Conservation (phyloP, 2,888 invertebrate species). For the Hofmannophila pseudospretella region DNA sequence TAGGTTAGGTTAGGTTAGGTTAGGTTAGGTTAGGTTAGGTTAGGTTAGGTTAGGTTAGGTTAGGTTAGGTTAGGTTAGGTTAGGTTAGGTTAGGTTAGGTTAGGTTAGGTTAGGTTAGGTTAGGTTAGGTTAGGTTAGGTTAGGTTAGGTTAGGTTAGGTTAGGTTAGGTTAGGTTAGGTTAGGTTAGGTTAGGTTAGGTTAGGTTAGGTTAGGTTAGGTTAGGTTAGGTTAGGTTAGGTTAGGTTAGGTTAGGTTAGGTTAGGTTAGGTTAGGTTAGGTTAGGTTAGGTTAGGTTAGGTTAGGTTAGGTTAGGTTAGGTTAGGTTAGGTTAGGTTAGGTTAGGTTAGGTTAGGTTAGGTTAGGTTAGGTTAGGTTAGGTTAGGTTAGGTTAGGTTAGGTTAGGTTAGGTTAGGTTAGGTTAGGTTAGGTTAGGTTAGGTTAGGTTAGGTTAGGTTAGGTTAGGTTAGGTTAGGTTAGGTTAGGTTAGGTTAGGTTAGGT, state of each 20-base stretch:
- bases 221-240: constrained; percentile 12
- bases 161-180: constrained; percentile 10
- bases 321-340: constrained; percentile 12
- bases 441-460: constrained; percentile 9
- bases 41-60: constrained; percentile 11
- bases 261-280: constrained; percentile 13
- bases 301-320: constrained; percentile 13
- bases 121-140: constrained; percentile 11
- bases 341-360: constrained; percentile 10
- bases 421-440: constrained; percentile 8
- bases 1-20: constrained; percentile 11
- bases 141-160: constrained; percentile 8
- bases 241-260: constrained; percentile 11
- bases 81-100: constrained; percentile 10
- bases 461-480: constrained; percentile 9
- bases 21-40: constrained; percentile 12
- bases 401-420: constrained; percentile 9
- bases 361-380: constrained; percentile 3
- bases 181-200: constrained; percentile 9
- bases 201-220: constrained; percentile 12
- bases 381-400: constrained; percentile 9
- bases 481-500: constrained; percentile 9
- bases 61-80: constrained; percentile 12
- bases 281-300: constrained; percentile 12
- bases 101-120: constrained; percentile 11